Evolutionary conservation across 2,888 invertebrate genomes (phyloP), one percentile per base, ranked within the genome.

Genomic region (Pammene aurita): DNA sequence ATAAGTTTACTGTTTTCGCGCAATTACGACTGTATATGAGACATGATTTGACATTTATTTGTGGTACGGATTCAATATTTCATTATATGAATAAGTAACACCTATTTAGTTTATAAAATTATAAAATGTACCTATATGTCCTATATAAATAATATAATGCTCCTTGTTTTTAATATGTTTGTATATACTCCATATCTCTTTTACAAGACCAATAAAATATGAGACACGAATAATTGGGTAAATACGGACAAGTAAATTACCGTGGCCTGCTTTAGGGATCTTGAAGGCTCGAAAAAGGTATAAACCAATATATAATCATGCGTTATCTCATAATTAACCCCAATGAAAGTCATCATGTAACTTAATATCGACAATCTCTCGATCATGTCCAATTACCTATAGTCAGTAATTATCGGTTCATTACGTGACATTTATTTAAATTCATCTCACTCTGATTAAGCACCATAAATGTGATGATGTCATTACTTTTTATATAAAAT

Each of bases 301-400:
- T 5, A 58, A 58, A 60, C 10, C 44, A 50, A 61, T 38, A 61
- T 34, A 61, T 38, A 16, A 46, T 60, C 42, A 34, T 60, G 34
- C n/a, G 44, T 50, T 18, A 63, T 57, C 63, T 52, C 57, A 57
- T 63, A 44, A 52, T 52, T 52, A n/a, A 57, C 42, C 18, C 5
- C 42, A 57, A 44, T 63, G 34, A 62, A 62, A 48, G 42, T 63
- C 56, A 63, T 63, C 42, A 34, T 56, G 52, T 52, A 50, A 67
- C 13, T 55, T 7, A 54, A 34, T 50, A 48, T 62, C 34, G 16
- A 42, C 34, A 18, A 57, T 38, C 48, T 5, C 16, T 2, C 42
- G n/a, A 56, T 48, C 35, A 42, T 26, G 56, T 16, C 16, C 56
- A 48, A 52, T 57, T 57, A 61, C 48, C n/a, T n/a, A n/a, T n/a